A percentile compares a stretch with the other conserved stretches of the same genome.
These are phyloP conservation scores for Myoxocephalus aenaeus DNA, from an alignment of 2,797 vertebrate species.

Conservation along the genomic window DNA sequence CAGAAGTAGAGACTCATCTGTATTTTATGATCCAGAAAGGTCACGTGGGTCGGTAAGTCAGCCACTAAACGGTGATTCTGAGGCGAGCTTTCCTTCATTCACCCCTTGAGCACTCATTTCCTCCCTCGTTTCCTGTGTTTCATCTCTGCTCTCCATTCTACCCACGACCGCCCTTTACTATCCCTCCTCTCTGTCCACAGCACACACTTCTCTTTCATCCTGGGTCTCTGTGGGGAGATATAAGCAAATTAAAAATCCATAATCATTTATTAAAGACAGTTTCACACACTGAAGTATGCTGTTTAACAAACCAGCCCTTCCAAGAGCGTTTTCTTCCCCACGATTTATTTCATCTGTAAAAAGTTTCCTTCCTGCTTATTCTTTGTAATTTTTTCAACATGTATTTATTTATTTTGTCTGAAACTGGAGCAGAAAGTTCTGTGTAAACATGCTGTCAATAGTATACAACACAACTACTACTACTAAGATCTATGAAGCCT, in stretches of 20 bases:
- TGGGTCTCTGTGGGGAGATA: slow-evolving; percentile 47
- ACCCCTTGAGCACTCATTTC: slow-evolving; percentile 56
- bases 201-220: slow-evolving; percentile 10
- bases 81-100: slow-evolving; percentile 18
- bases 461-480: rapidly evolving
- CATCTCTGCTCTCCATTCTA: slow-evolving; percentile 60
- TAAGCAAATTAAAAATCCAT: slow-evolving; percentile 64
- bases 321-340: slow-evolving; percentile 2
- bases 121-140: slow-evolving; percentile 56
- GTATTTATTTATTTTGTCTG: too few species aligned
- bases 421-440: not conserved
- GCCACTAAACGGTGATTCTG: slow-evolving; percentile 38
- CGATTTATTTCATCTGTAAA: not conserved
- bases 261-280: slow-evolving; percentile 50
- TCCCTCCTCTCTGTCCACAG: slow-evolving; percentile 27
- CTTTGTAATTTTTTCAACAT: not conserved
- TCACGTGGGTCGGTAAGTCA: slow-evolving; percentile 49
- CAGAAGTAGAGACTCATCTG: not conserved
- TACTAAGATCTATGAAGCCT: not conserved
- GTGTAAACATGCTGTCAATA: not conserved
- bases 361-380: not conserved
- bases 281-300: slow-evolving; percentile 29
- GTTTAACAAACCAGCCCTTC: slow-evolving; percentile 28
- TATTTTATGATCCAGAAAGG: slow-evolving; percentile 49
- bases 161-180: slow-evolving; percentile 54